These are phyloP conservation scores for Drosophila pandora DNA, from an alignment of 1,140 invertebrate species.

Conservation along the genomic window DNA sequence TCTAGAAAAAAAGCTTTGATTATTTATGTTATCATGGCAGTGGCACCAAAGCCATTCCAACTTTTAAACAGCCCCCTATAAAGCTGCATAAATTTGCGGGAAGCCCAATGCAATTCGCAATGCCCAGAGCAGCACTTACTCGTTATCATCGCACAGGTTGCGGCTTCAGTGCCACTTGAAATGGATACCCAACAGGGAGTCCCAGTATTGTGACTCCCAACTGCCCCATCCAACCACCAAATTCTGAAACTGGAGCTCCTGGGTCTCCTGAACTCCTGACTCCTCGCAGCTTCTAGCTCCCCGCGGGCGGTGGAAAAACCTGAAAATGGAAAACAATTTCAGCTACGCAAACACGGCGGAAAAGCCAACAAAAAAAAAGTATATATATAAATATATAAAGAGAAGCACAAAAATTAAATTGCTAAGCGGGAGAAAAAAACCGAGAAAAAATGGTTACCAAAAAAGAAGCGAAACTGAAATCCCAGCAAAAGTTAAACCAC, in stretches of 20 bases:
- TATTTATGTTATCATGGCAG: slow-evolving; percentile 9
- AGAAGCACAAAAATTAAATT: slow-evolving; percentile 73
- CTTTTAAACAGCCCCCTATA: background rate
- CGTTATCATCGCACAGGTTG: slow-evolving; percentile 58
- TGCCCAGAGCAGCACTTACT: slow-evolving; percentile 63
- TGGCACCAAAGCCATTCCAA: slow-evolving; percentile 19
- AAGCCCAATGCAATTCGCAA: slow-evolving; percentile 63
- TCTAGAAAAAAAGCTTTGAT: background rate
- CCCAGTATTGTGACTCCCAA: slow-evolving; percentile 35
- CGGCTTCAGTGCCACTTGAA: slow-evolving; percentile 55
- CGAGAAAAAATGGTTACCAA: slow-evolving; percentile 11
- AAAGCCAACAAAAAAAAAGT: slow-evolving; percentile 35
- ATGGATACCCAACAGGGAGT: slow-evolving; percentile 55
- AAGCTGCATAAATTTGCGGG: slow-evolving; percentile 47
- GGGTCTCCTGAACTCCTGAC: background rate
- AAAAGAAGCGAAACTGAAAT: slow-evolving; percentile 37
- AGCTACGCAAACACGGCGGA: slow-evolving; percentile 65
- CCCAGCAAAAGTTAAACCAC: slow-evolving; percentile 40
- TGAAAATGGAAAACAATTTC: slow-evolving; percentile 81
- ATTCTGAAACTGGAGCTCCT: background rate
- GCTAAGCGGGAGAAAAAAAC: slow-evolving; percentile 38
- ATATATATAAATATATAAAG: slow-evolving; percentile 23
- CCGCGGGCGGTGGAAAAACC: slow-evolving; percentile 49
- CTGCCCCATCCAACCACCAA: slow-evolving; percentile 4
- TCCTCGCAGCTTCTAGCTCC: slow-evolving; percentile 5